These are phyloP conservation scores for Trypoxylus dichotomus DNA, from an alignment of 1,140 invertebrate genomes.

Conservation along the genomic window DNA sequence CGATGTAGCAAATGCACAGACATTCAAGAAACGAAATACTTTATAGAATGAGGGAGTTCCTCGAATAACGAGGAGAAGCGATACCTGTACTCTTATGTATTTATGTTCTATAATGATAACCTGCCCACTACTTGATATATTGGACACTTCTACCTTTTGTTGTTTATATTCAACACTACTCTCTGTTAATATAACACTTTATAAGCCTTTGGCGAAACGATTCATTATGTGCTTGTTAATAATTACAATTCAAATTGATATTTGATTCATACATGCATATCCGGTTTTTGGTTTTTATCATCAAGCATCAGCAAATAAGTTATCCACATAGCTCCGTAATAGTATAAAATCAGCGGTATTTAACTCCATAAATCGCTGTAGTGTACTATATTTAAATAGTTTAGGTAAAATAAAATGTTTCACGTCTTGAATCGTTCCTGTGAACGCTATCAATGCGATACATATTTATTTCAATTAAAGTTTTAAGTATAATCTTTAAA, in stretches of 20 bases:
- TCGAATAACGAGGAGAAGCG: constrained; percentile 38
- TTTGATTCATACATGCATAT: constrained; percentile 36
- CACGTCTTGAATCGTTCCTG: too few relatives aligned
- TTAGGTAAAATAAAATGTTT: too few relatives aligned
- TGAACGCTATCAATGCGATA: too few relatives aligned
- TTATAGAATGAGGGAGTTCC: constrained; percentile 34
- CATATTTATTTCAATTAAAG: too few relatives aligned
- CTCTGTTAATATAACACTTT: constrained; percentile 47
- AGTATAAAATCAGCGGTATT: not conserved
- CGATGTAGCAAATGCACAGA: constrained; percentile 17
- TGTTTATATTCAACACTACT: constrained; percentile 41
- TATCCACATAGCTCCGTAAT: not conserved
- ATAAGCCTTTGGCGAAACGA: constrained; percentile 42
- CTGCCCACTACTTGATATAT: constrained; percentile 46
- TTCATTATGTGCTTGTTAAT: constrained; percentile 44
- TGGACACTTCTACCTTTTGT: constrained; percentile 41
- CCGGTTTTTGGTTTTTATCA: constrained; percentile 25
- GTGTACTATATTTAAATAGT: too few relatives aligned
- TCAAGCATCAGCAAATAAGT: constrained; percentile 11
- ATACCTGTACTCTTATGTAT: constrained; percentile 43
- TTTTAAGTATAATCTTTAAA: too few relatives aligned
- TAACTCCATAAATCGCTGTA: too few relatives aligned
- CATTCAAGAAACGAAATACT: constrained; percentile 33
- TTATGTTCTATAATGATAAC: constrained; percentile 48
- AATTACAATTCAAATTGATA: constrained; percentile 47